These are phyloP conservation scores for Drosophila tripunctata DNA, from an alignment of 2,888 invertebrate genomes.

Conservation along the genomic window DNA sequence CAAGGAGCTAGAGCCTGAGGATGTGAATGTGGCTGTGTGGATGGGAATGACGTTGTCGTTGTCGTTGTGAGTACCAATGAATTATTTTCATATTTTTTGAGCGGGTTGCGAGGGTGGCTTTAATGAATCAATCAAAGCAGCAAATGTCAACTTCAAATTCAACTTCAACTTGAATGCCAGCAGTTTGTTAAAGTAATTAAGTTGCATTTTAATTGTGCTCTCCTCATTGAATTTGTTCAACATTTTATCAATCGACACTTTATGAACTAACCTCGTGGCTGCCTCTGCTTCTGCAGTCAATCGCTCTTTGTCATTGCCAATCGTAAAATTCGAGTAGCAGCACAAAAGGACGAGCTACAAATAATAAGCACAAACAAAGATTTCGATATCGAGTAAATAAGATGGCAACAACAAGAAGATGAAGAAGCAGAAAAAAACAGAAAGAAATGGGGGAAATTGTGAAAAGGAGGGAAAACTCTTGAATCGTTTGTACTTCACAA, in stretches of 20 bases:
- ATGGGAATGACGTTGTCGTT: not conserved
- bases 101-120: conserved; percentile 34
- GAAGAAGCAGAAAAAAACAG: not conserved
- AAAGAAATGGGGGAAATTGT: no score
- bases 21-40: not conserved
- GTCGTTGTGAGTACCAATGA: conserved; percentile 53
- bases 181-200: not conserved
- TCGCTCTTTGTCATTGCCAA: conserved; percentile 72
- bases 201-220: not conserved
- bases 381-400: conserved; percentile 75
- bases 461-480: conserved; percentile 22
- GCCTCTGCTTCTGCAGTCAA: conserved; percentile 31
- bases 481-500: conserved; percentile 50
- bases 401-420: conserved; percentile 44
- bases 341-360: conserved; percentile 56
- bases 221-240: not conserved
- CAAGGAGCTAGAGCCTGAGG: not conserved
- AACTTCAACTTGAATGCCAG: not conserved
- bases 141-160: not conserved
- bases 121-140: conserved; percentile 11
- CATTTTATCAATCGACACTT: not conserved
- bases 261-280: conserved; percentile 6
- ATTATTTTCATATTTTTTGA: conserved; percentile 72
- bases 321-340: conserved; percentile 58
- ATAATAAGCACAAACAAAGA: conserved; percentile 77